Base-by-base conservation (phyloP, 2,888 invertebrate species). In the Oligia latruncula region DNA sequence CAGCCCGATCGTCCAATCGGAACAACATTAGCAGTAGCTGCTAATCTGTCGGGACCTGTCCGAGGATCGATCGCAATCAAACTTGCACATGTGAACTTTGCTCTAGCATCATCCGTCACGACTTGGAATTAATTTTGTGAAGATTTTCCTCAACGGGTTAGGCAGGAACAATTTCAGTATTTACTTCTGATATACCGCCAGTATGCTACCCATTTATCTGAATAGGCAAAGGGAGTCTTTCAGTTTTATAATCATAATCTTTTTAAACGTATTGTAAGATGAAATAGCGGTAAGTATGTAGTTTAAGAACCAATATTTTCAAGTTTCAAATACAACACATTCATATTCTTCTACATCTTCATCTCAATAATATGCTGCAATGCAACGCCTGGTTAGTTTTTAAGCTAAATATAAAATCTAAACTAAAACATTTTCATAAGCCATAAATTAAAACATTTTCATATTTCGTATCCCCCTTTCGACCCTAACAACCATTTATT, bases 71-170 rank as follows among this genome's bases (percentile, higher is more conserved):
- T 85, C 86, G 84, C 93, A 96, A 96, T 96, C 95, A 93, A 96
- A 96, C 93, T 96, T 95, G 94, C 96, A 96, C 95, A 96, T 96
- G 96, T 82, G 96, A 93, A 95, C 95, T 93, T 90, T 91, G 93
- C 89, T 91, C 88, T 91, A 90, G 93, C 92, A 85, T 87, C 83
- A 89, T 84, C 81, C 79, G 88, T 86, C 84, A 87, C 74, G 60
- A 74, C 71, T 65, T 49, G 52, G 67, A 71, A 74, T 77, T 81
- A 29, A 81, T 87, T 81, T 74, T 58, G 73, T 20, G 6, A 67
- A 52, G 71, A 71, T 75, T 80, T 83, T 71, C 43, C 49, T 83
- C 43, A 81, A 86, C 66, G 83, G 73, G 81, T 78, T 83, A 73
- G 40, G 29, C 6, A 35, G 2, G 4, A 60, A 43, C 6, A 29